phyloP scores from a whole-genome alignment of 1,140 invertebrate genomes.

The Littorina saxatilis region DNA sequence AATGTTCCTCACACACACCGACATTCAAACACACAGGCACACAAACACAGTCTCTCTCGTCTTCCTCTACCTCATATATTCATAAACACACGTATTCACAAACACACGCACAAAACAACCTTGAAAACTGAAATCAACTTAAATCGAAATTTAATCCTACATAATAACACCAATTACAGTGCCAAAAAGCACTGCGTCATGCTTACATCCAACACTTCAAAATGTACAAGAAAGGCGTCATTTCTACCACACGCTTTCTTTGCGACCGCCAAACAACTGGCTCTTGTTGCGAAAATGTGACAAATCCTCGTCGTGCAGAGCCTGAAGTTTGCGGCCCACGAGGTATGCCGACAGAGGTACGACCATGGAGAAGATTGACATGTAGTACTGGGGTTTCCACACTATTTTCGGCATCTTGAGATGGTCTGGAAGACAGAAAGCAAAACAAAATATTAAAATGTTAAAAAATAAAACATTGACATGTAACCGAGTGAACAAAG shows the following conservation, averaged over 20 bases:
- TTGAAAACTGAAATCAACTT: no score
- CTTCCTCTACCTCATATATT: no score
- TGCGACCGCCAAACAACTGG: slow-evolving; percentile 46
- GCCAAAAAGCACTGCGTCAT: no score
- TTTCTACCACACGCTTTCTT: slow-evolving; percentile 37
- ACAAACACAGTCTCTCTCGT: no score
- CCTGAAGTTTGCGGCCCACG: slow-evolving; percentile 30
- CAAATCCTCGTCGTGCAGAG: slow-evolving; percentile 27
- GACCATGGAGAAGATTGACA: background rate
- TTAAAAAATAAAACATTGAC: background rate
- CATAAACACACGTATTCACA: background rate
- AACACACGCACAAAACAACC: background rate
- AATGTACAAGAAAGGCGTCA: slow-evolving; percentile 9
- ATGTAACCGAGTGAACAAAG: no score
- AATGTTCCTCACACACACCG: slow-evolving; percentile 10
- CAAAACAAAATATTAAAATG: no score
- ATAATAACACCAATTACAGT: no score
- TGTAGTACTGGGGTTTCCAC: background rate
- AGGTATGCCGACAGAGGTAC: slow-evolving; percentile 21
- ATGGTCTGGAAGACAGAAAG: slow-evolving; percentile 12
- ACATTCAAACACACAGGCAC: background rate
- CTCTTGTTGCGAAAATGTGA: slow-evolving; percentile 47
- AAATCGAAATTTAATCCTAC: no score
- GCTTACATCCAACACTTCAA: no score
- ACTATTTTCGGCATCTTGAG: slow-evolving; percentile 25